Percentiles rank a stretch among this genome's conserved stretches.
Conservation (phyloP, 2,888 invertebrate species). For the Caenorhabditis becei region DNA sequence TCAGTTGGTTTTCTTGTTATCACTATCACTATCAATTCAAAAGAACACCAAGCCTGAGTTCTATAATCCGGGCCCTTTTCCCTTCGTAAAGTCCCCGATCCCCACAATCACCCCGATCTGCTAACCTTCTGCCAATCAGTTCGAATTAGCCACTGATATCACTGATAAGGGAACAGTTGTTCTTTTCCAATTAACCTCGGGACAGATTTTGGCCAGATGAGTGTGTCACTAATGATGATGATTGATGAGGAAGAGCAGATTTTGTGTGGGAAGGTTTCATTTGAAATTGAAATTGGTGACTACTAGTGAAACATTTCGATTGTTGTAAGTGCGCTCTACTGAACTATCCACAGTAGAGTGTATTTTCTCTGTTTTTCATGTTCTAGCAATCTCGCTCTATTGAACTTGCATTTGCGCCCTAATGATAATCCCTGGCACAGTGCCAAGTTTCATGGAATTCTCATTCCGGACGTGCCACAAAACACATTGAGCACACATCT, state of each 20-base stretch:
- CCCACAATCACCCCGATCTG: background rate
- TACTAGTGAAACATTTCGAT: background rate
- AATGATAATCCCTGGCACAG: no score
- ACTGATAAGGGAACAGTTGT: slow-evolving; percentile 44
- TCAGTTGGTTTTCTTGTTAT: no score
- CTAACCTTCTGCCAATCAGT: slow-evolving; percentile 10
- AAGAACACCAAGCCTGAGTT: no score
- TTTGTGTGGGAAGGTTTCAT: background rate
- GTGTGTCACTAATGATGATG: slow-evolving; percentile 33
- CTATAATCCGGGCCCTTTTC: no score
- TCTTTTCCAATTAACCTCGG: slow-evolving; percentile 24
- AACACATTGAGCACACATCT: slow-evolving; percentile 25
- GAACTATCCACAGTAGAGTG: no score
- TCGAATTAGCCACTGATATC: slow-evolving; percentile 22
- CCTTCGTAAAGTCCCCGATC: background rate
- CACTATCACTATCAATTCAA: no score
- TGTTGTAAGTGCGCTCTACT: no score
- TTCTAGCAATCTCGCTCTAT: slow-evolving; percentile 3
- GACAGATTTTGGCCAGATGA: background rate
- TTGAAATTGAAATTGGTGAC: slow-evolving; percentile 6
- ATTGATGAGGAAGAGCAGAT: background rate
- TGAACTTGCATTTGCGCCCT: background rate
- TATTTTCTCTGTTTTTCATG: background rate
- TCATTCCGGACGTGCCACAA: background rate
- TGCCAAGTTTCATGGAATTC: no score